phyloP scores from a whole-genome alignment of 1,140 invertebrate species.

The Drosophila nasuta region DNA sequence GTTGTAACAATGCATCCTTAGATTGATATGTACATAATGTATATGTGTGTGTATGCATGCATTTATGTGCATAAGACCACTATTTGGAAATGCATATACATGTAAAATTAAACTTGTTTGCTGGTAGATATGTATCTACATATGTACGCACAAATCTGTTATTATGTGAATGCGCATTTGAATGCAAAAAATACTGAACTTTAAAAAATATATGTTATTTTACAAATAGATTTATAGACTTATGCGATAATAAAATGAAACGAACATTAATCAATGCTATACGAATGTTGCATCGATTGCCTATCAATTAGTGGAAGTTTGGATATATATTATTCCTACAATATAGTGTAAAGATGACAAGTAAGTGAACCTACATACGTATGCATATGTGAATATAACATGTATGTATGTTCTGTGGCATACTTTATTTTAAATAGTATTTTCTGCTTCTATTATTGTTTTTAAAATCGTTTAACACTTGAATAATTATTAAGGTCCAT shows the following conservation, averaged over 20 bases:
- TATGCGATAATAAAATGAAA: background rate
- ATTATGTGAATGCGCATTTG: slow-evolving; percentile 1
- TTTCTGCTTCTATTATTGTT: too few species aligned
- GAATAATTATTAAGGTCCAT: too few species aligned
- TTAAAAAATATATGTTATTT: background rate
- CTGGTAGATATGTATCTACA: slow-evolving; percentile 22
- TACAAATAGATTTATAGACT: background rate
- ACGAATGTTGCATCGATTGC: slow-evolving; percentile 2
- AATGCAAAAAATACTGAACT: slow-evolving; percentile 6
- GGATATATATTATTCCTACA: slow-evolving; percentile 6
- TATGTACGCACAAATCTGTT: slow-evolving; percentile 12
- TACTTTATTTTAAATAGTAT: background rate
- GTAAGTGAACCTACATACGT: slow-evolving; percentile 1
- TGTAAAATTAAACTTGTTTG: slow-evolving; percentile 49
- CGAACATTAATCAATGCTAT: background rate
- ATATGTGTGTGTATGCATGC: slow-evolving; percentile 17
- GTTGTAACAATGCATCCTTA: slow-evolving; percentile 9
- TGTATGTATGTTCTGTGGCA: too few species aligned
- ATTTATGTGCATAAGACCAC: slow-evolving; percentile 8
- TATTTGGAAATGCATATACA: slow-evolving; percentile 5
- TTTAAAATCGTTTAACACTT: too few species aligned
- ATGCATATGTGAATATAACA: background rate
- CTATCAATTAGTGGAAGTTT: background rate
- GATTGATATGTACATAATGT: slow-evolving; percentile 28
- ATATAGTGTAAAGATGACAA: slow-evolving; percentile 18